These are phyloP conservation scores for Leptodactylus fuscus DNA, from an alignment of 2,113 vertebrate genomes.

Conservation along the genomic window DNA sequence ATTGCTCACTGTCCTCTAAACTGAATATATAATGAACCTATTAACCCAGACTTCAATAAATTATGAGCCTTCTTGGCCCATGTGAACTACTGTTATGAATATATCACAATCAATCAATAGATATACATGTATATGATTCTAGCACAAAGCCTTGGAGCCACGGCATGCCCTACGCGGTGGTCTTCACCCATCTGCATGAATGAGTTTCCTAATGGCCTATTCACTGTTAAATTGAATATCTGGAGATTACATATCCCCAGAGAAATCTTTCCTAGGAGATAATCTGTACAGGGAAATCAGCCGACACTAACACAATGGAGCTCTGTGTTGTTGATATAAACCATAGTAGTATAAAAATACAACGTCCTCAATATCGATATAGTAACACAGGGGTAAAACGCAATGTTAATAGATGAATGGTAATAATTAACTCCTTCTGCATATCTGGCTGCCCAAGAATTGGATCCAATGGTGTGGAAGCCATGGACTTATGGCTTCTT, in stretches of 20 bases:
- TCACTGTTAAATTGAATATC: constrained; percentile 32
- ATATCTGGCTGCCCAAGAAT: no score
- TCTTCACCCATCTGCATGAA: constrained; percentile 34
- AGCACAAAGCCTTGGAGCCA: constrained; percentile 26
- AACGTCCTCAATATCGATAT: background rate
- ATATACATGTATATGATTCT: constrained; percentile 11
- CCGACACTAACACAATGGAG: constrained; percentile 12
- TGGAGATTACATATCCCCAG: constrained; percentile 32
- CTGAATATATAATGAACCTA: background rate
- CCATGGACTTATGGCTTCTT: no score
- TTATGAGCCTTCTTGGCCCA: background rate
- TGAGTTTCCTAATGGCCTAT: constrained; percentile 40
- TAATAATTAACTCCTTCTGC: no score
- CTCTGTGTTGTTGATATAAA: background rate
- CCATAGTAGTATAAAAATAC: background rate
- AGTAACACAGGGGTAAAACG: background rate
- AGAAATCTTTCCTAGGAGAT: constrained; percentile 31
- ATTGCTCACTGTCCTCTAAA: background rate
- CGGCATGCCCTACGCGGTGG: background rate
- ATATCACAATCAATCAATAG: background rate
- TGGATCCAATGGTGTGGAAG: no score
- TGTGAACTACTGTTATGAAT: background rate
- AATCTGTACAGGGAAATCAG: constrained; percentile 20
- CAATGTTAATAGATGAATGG: no score
- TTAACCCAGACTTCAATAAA: background rate